Evolutionary conservation across 2,888 invertebrate species (phyloP).

Genomic region (Hydropsyche betteni): DNA sequence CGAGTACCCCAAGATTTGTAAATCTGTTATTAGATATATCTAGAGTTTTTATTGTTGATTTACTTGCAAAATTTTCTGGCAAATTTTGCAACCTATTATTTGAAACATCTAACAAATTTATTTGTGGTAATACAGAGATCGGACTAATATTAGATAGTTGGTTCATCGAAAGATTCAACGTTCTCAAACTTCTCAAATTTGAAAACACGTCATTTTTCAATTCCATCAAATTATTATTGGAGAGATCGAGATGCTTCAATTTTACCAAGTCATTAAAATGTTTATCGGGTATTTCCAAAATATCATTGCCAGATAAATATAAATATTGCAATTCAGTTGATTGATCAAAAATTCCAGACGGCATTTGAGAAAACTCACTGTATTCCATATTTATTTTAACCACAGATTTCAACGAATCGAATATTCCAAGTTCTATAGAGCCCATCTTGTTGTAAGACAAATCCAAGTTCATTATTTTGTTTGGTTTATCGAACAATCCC

Average conservation of each 20-base stretch:
- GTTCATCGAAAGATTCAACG: constrained; percentile 46
- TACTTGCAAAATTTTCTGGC: constrained; percentile 27
- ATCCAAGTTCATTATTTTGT: constrained; percentile 31
- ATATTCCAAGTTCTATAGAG: constrained; percentile 40
- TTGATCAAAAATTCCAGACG: constrained; percentile 47
- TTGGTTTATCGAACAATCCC: constrained; percentile 44
- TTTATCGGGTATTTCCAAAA: constrained; percentile 39
- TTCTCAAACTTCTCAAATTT: constrained; percentile 24
- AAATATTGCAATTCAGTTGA: constrained; percentile 34
- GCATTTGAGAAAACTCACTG: constrained; percentile 42
- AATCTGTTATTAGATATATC: constrained; percentile 45
- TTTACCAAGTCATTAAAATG: constrained; percentile 39
- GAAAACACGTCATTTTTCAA: constrained; percentile 39
- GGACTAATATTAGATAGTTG: constrained; percentile 31
- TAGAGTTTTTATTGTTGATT: constrained; percentile 26
- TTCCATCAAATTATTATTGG: constrained; percentile 37
- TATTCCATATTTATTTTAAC: constrained; percentile 34
- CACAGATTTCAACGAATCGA: constrained; percentile 40
- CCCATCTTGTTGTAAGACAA: constrained; percentile 46
- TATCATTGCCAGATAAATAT: constrained; percentile 41
- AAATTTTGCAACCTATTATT: constrained; percentile 41
- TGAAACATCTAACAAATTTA: constrained; percentile 42
- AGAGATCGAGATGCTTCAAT: constrained; percentile 42
- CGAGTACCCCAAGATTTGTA: constrained; percentile 43
- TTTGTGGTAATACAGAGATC: constrained; percentile 13